A percentile compares a stretch with the other conserved stretches of the same genome.
Conservation (phyloP, 2,888 invertebrate species). For the Theretra japonica region DNA sequence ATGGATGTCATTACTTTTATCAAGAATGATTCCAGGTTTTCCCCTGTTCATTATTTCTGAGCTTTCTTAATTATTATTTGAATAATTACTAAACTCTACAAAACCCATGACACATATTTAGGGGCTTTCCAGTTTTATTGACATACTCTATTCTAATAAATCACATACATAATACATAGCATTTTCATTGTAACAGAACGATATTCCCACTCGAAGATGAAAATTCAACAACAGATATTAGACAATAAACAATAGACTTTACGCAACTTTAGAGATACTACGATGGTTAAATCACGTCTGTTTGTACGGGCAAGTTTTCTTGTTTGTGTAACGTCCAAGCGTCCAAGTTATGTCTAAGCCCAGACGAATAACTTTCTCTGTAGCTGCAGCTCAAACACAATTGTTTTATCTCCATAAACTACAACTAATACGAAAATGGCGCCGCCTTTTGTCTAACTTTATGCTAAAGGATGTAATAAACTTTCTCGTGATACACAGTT, state of each 20-base stretch:
- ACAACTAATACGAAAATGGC: constrained; percentile 9
- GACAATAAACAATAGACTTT: not conserved
- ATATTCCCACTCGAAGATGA: too few species aligned
- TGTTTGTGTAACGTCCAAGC: constrained; percentile 5
- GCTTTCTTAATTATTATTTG: too few species aligned
- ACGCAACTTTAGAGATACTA: not conserved
- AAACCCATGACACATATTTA: not conserved
- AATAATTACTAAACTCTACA: not conserved
- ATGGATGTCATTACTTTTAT: too few species aligned
- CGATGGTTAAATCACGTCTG: constrained; percentile 4
- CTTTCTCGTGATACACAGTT: not conserved
- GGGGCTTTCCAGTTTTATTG: not conserved
- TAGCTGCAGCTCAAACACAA: constrained; percentile 16
- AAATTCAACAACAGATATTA: not conserved
- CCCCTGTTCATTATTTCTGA: too few species aligned
- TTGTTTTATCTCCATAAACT: constrained; percentile 19
- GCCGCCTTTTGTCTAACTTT: not conserved
- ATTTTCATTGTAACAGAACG: too few species aligned
- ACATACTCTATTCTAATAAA: not conserved
- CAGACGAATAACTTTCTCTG: constrained; percentile 15
- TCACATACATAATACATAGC: too few species aligned
- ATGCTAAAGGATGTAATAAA: not conserved
- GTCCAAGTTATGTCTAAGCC: not conserved
- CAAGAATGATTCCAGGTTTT: too few species aligned
- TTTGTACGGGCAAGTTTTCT: not conserved